phyloP scores from a whole-genome alignment of 2,888 invertebrate genomes.

The Parasteatoda lunata region DNA sequence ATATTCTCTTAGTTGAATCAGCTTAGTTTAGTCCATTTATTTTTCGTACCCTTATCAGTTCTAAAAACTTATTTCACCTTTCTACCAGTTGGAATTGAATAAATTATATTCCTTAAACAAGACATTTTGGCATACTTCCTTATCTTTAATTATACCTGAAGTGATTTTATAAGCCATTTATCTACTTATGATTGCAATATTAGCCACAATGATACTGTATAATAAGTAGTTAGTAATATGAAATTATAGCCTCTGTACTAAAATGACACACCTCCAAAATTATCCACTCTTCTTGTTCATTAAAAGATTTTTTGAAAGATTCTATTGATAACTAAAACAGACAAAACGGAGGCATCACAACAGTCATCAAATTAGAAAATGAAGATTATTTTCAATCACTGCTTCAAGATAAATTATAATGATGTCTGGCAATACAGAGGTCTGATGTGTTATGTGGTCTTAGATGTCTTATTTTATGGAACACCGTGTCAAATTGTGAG shows the following conservation, averaged over 20 bases:
- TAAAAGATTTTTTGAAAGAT: background rate
- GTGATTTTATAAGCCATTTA: constrained; percentile 14
- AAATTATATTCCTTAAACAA: too few relatives aligned
- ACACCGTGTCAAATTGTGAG: background rate
- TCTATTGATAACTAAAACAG: constrained; percentile 37
- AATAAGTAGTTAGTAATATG: constrained; percentile 26
- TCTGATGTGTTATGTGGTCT: background rate
- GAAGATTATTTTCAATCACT: background rate
- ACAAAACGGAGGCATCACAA: constrained; percentile 7
- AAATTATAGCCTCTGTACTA: constrained; percentile 34
- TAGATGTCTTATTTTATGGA: background rate
- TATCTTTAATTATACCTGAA: constrained; percentile 29
- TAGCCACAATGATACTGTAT: constrained; percentile 15
- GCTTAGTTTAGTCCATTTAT: too few relatives aligned
- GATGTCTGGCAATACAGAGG: background rate
- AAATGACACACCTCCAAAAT: constrained; percentile 64
- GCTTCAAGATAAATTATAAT: background rate
- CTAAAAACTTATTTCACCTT: too few relatives aligned
- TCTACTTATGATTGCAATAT: constrained; percentile 23
- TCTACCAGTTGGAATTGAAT: too few relatives aligned
- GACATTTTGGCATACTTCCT: background rate
- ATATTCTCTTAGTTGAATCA: too few relatives aligned
- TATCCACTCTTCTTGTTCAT: constrained; percentile 50
- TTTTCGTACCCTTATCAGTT: too few relatives aligned
- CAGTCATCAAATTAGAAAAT: background rate